phyloP scores from a whole-genome alignment of 2,113 vertebrate genomes.

The Naja naja region DNA sequence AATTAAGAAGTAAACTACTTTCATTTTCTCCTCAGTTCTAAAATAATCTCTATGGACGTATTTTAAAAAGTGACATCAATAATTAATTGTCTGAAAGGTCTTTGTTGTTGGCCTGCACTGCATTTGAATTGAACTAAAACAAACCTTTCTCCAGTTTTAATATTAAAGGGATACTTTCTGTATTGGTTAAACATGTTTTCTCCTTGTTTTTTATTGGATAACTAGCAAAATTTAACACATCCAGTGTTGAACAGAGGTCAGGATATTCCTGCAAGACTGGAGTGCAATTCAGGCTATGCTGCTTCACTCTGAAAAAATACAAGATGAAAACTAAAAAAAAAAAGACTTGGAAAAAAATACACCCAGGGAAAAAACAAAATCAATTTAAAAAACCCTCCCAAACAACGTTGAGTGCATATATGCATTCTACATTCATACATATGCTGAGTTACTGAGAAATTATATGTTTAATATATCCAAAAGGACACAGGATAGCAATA shows the following conservation, averaged over 20 bases:
- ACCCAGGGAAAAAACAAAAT: background rate
- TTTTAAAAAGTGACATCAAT: background rate
- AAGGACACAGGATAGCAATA: background rate
- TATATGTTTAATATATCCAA: background rate
- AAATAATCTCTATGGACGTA: background rate
- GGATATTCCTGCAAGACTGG: background rate
- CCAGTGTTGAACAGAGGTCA: background rate
- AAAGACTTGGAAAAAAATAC: background rate
- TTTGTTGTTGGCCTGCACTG: too few relatives aligned
- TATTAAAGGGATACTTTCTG: background rate
- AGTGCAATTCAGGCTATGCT: background rate
- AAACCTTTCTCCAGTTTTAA: background rate
- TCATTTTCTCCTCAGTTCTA: slow-evolving; percentile 13
- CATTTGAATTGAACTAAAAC: background rate
- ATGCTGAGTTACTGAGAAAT: background rate
- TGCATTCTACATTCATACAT: background rate
- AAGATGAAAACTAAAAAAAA: too few relatives aligned
- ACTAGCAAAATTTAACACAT: background rate
- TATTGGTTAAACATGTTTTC: background rate
- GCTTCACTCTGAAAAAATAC: background rate
- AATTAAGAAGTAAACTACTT: background rate
- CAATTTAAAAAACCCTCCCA: background rate
- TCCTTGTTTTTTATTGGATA: background rate
- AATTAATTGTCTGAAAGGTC: background rate
- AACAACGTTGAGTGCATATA: background rate